phyloP scores from a whole-genome alignment of 2,888 invertebrate genomes.

The Andrena fulva region DNA sequence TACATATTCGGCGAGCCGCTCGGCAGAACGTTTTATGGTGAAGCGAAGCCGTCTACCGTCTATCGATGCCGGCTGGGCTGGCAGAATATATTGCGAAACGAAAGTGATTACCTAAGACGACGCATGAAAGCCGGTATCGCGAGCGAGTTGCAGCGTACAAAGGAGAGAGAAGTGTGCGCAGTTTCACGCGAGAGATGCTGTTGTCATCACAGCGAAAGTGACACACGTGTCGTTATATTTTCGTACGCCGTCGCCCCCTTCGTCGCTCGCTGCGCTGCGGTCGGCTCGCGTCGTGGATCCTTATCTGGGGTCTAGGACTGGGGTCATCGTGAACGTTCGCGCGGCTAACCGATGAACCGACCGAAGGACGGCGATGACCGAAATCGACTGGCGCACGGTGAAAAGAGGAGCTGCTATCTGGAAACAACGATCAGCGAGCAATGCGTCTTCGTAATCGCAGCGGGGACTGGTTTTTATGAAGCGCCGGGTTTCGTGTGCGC shows the following conservation, averaged over 20 bases:
- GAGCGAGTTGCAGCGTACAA: background rate
- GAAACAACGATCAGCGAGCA: background rate
- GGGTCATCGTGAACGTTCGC: background rate
- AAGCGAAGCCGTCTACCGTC: too few species aligned
- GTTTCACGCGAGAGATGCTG: conserved; percentile 38
- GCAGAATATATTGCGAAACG: conserved; percentile 32
- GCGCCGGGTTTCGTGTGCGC: background rate
- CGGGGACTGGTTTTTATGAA: background rate
- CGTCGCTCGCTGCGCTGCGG: background rate
- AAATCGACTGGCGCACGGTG: background rate
- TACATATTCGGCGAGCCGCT: too few species aligned
- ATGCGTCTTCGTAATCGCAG: background rate
- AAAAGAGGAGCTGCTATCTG: background rate
- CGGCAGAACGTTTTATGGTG: too few species aligned
- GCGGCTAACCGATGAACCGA: background rate
- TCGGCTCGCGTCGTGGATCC: background rate
- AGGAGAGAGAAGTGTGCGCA: conserved; percentile 23
- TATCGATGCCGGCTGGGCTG: background rate
- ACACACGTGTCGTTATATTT: conserved; percentile 17
- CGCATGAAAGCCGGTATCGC: conserved; percentile 31
- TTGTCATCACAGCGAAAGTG: conserved; percentile 41
- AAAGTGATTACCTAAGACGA: conserved; percentile 54
- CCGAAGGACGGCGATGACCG: background rate
- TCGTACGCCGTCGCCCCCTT: background rate
- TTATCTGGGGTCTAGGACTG: background rate